A percentile compares a stretch with the other conserved stretches of the same genome.
Conservation (phyloP, 1,140 invertebrate genomes). For the Drosophila lini region DNA sequence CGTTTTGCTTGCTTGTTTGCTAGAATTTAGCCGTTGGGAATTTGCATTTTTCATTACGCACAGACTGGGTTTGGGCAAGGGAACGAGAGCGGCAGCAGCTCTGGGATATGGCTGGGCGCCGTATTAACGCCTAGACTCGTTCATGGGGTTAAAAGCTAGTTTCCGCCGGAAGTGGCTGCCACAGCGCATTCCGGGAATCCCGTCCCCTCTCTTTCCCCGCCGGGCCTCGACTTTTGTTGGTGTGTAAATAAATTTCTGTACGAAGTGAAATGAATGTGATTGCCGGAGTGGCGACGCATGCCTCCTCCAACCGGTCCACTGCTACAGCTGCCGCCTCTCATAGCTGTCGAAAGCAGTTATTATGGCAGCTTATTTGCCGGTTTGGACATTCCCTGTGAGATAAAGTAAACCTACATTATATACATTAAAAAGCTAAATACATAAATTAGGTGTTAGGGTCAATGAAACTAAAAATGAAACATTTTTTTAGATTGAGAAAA, state of each 20-base stretch:
- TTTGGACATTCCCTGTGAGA: neutral
- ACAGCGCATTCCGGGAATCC: slow-evolving; percentile 55
- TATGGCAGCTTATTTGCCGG: slow-evolving; percentile 75
- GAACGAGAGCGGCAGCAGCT: slow-evolving; percentile 13
- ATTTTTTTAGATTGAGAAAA: neutral
- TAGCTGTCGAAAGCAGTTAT: slow-evolving; percentile 71
- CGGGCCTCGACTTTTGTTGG: slow-evolving; percentile 29
- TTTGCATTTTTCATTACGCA: slow-evolving; percentile 83
- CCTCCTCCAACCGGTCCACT: slow-evolving; percentile 23
- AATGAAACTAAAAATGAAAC: neutral
- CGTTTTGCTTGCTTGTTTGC: slow-evolving; percentile 81
- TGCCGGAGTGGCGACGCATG: slow-evolving; percentile 55
- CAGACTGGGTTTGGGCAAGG: slow-evolving; percentile 19
- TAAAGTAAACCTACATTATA: neutral
- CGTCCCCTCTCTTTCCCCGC: neutral
- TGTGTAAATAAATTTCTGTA: slow-evolving; percentile 80
- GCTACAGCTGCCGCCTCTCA: slow-evolving; percentile 13
- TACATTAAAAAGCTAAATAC: neutral
- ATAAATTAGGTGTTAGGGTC: slow-evolving; percentile 4
- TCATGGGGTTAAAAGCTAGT: slow-evolving; percentile 83
- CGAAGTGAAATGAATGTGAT: slow-evolving; percentile 82
- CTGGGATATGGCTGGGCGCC: slow-evolving; percentile 51
- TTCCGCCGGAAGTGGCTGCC: slow-evolving; percentile 81
- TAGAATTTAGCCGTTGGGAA: slow-evolving; percentile 81
- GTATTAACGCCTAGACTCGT: slow-evolving; percentile 81